Evolutionary conservation across 2,113 vertebrate genomes (phyloP), one percentile per base, ranked within the genome.

Genomic region (Mesocricetus auratus): DNA sequence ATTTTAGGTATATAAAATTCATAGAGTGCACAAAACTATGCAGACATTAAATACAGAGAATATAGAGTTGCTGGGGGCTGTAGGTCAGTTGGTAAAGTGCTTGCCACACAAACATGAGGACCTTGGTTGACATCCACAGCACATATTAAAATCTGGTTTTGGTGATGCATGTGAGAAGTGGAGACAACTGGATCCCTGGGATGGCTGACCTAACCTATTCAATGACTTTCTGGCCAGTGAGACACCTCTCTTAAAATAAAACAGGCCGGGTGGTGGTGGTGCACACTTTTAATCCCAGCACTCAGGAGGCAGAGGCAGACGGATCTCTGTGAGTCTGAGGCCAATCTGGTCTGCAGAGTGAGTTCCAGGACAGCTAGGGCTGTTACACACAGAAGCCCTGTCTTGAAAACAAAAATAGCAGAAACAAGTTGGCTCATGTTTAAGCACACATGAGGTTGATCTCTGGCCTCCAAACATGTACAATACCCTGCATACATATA

Each of bases 1-100:
- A 15, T 66, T 71, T 47, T 81, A 92, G 33, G 73, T 94, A 81
- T 90, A 92, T 79, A 95, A 89, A 88, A 26, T 7, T 81, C 36
- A 77, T 62, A 0, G 0, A 24, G 15, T 12, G 4, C 39, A 10
- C 50, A 74, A 69, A 92, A 89, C 3, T 50, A 1, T 82, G 50
- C 7, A 71, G 3, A 45, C 6, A 19, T 47, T 87, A 81, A 60
- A 29, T 78, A 58, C 19, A 68, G 92, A 93, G 29, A 69, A n/a
- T 50, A 60, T 10, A 68, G 62, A 68, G 42, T 15, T 39, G 81
- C 26, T 31, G 58, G 36, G 19, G 45, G 31, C 11, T 6, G 21
- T 24, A 36, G 19, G 16, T 86, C 83, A 22, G 1, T 6, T 22
- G 19, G 42, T 13, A 50, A 64, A 66, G 29, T 36, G 31, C 42